phyloP scores from a whole-genome alignment of 2,797 vertebrate genomes.

The Rhincodon typus region DNA sequence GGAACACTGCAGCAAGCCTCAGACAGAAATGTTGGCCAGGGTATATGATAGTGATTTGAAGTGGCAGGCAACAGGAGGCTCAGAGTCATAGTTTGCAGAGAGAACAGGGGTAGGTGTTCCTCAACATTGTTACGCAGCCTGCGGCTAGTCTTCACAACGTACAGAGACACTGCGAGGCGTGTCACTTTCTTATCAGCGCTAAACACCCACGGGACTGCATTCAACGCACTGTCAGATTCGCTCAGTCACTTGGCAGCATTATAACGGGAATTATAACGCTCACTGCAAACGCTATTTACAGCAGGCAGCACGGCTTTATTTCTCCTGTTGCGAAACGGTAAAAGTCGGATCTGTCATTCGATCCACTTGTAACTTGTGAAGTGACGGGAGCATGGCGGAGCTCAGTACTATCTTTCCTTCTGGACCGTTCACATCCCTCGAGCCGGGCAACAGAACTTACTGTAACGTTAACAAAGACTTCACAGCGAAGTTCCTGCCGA shows the following conservation, averaged over 20 bases:
- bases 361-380: background rate
- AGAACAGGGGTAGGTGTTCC: too few relatives aligned
- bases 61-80: too few relatives aligned
- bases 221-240: background rate
- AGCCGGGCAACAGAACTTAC: background rate
- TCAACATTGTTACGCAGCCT: too few relatives aligned
- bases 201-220: background rate
- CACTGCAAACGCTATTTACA: background rate
- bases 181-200: background rate
- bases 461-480: conserved; percentile 49
- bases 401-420: background rate
- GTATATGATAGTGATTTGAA: too few relatives aligned
- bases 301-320: background rate
- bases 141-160: too few relatives aligned
- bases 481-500: conserved; percentile 55
- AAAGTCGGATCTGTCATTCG: background rate
- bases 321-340: too few relatives aligned
- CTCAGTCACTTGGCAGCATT: background rate
- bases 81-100: too few relatives aligned
- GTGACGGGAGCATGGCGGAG: background rate
- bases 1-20: too few relatives aligned
- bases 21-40: too few relatives aligned
- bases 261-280: background rate
- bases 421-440: background rate
- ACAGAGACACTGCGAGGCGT: too few relatives aligned